Percentiles rank a stretch among this genome's conserved stretches.
Conservation (phyloP, 2,113 vertebrate genomes). For the Leptobrachium ailaonicum region DNA sequence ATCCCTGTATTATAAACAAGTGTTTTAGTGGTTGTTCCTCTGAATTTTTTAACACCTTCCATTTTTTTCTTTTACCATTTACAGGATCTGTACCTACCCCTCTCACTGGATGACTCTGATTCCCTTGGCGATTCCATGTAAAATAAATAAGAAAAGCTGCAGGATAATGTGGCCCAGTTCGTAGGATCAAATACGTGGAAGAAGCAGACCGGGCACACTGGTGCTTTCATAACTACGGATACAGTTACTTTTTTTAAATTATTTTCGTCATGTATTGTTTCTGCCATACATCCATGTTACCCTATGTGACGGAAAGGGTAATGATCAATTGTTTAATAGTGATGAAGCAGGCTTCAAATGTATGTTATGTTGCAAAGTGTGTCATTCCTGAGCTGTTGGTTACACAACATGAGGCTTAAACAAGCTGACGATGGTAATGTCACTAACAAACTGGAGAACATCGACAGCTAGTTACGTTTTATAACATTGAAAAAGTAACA, state of each 20-base stretch:
- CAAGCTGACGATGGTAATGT: conserved; percentile 2
- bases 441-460: not conserved
- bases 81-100: conserved; percentile 95
- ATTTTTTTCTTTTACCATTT: conserved; percentile 59
- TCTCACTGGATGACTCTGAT: conserved; percentile 96
- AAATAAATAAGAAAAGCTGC: conserved; percentile 45
- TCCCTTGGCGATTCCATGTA: conserved; percentile 96
- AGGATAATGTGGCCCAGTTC: conserved; percentile 44
- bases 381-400: conserved; percentile 32
- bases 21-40: too few relatives aligned
- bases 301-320: conserved; percentile 65
- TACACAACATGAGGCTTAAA: not conserved
- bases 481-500: not conserved
- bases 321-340: conserved; percentile 70
- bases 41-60: conserved; percentile 60
- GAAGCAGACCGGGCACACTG: conserved; percentile 68
- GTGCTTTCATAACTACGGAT: conserved; percentile 71
- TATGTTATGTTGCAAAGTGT: conserved; percentile 52
- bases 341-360: conserved; percentile 49
- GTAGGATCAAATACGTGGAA: conserved; percentile 43
- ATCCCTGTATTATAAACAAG: too few relatives aligned
- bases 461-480: conserved; percentile 6
- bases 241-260: conserved; percentile 54
- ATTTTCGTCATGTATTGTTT: conserved; percentile 72
- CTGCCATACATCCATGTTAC: conserved; percentile 71